Conservation (phyloP, 2,797 vertebrate species). For the Phrynocephalus forsythii region DNA sequence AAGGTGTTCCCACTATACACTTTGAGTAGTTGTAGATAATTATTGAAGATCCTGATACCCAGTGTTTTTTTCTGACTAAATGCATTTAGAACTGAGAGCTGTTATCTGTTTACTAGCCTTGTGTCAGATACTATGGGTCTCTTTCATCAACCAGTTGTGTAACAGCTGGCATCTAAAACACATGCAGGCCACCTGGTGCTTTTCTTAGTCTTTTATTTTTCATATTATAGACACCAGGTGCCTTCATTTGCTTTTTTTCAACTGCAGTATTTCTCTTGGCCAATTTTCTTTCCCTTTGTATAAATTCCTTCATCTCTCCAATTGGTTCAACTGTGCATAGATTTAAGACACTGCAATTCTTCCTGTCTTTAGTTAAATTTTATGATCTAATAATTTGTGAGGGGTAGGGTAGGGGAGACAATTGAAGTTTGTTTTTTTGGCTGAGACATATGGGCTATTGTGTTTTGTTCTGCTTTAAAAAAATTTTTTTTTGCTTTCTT, state of each 20-base stretch:
- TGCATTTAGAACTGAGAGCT: not conserved
- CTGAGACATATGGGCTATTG: not conserved
- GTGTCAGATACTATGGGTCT: not conserved
- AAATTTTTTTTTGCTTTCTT: not conserved
- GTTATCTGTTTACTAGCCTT: not conserved
- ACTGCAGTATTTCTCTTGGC: not conserved
- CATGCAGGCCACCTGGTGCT: not conserved
- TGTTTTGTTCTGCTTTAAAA: not conserved
- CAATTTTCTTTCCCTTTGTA: not conserved
- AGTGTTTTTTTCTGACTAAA: too few species aligned
- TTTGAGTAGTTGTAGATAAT: too few species aligned
- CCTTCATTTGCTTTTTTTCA: not conserved
- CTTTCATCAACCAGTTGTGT: not conserved
- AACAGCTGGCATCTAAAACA: conserved; percentile 13
- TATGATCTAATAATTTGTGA: not conserved
- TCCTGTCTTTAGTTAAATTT: not conserved
- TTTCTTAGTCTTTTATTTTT: not conserved
- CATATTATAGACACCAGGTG: not conserved
- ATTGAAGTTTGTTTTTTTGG: not conserved
- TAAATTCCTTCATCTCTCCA: not conserved
- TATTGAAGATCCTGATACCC: too few species aligned
- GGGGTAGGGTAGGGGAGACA: not conserved
- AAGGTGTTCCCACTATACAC: not conserved
- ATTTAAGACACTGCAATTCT: not conserved
- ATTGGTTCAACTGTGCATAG: not conserved